Conservation (phyloP, 2,113 vertebrate genomes). For the Serilophus lunatus region DNA sequence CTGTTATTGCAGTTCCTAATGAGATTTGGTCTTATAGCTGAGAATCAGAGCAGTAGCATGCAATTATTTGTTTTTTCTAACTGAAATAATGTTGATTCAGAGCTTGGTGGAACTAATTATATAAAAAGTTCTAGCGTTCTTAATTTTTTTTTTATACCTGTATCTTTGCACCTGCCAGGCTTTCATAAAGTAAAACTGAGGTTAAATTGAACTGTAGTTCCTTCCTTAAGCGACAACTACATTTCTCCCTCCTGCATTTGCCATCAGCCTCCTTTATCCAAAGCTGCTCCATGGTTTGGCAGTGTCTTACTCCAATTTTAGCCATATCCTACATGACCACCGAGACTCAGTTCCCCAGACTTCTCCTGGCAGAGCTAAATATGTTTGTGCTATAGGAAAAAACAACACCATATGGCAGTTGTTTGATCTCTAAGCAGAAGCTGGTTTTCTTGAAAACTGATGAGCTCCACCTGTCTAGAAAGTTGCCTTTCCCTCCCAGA, state of each 20-base stretch:
- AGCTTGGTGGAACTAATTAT: not conserved
- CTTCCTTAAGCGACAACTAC: not conserved
- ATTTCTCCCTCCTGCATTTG: not conserved
- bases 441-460: not conserved
- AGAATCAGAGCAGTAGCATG: not conserved
- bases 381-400: constrained; percentile 39
- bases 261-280: not conserved
- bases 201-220: not conserved
- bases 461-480: constrained; percentile 23
- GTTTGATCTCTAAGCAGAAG: constrained; percentile 39
- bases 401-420: constrained; percentile 38
- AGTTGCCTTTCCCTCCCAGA: not conserved
- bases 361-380: constrained; percentile 18
- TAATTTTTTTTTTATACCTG: not conserved
- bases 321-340: not conserved
- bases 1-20: constrained; percentile 6
- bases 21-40: not conserved
- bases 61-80: not conserved
- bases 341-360: not conserved
- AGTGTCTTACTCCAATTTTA: not conserved
- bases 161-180: not conserved
- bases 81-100: not conserved
- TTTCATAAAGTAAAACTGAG: not conserved
- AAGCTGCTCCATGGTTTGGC: not conserved
- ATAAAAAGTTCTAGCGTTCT: not conserved